phyloP scores from a whole-genome alignment of 2,888 invertebrate species.

The Penaeus monodon region DNA sequence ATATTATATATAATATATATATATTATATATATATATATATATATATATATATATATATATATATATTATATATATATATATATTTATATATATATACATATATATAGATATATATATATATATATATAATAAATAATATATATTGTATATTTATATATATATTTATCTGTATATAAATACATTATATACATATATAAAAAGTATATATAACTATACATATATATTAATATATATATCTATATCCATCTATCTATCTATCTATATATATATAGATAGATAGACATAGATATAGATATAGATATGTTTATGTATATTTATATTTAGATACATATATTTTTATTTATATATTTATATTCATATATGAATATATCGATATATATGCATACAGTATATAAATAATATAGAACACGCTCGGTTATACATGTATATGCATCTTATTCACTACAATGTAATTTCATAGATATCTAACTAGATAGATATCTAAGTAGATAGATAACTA shows the following conservation, averaged over 20 bases:
- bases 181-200: too few relatives aligned
- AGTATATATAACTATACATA: too few relatives aligned
- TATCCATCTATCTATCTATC: neutral
- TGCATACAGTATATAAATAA: neutral
- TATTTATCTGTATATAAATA: too few relatives aligned
- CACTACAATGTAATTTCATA: neutral
- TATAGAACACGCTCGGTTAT: neutral
- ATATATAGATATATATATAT: too few relatives aligned
- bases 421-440: neutral
- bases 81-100: neutral
- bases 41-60: conserved; percentile 6
- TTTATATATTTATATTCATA: neutral
- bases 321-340: too few relatives aligned
- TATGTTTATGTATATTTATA: too few relatives aligned
- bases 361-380: neutral
- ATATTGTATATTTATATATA: neutral
- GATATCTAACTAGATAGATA: too few relatives aligned
- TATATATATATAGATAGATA: neutral
- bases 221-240: too few relatives aligned
- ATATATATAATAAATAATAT: too few relatives aligned
- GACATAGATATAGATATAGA: neutral
- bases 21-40: neutral
- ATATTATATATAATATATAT: too few relatives aligned
- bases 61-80: too few relatives aligned
- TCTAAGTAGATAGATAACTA: too few relatives aligned